Base-by-base conservation (phyloP, 2,113 vertebrate genomes). In the Xyliphius kryptos region DNA sequence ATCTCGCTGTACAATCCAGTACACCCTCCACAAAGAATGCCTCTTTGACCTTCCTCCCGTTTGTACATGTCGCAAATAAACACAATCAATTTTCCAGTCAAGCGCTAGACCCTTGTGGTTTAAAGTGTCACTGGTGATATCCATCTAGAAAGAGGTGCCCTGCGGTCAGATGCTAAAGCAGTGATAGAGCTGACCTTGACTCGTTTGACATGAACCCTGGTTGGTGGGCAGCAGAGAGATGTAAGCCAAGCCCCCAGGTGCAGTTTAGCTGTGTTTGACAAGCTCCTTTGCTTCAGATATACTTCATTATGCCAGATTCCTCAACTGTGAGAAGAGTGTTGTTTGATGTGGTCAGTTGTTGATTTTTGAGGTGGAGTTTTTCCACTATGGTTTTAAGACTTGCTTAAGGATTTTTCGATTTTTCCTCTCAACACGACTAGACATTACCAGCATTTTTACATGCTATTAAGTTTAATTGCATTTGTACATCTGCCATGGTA, bases 241-340 rank as follows among this genome's bases (percentile, higher is more conserved):
- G 47, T 65, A 74, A 74, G 66, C 50, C 72, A 75, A 77, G 41
- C 58, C 48, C 60, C 59, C 72, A 75, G 63, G 66, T 69, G 69
- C 58, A 51, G n/a, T n/a, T n/a, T n/a, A n/a, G n/a, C n/a, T n/a
- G n/a, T 17, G 38, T 71, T 55, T 51, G 16, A 52, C 46, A 49
- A 5, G 37, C n/a, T 50, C 37, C 41, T 51, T 38, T 13, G 22
- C 15, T 62, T 44, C 17, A 48, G 21, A 40, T 50, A 63, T 21
- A 16, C 38, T 10, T 43, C 21, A 57, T 69, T 67, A 38, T 16
- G 15, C 56, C 38, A 51, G 61, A 61, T 56, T 67, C 69, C 40
- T 46, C 10, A 50, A 57, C 53, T 62, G 58, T 66, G 64, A 58
- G 55, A 58, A 40, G 32, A n/a, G n/a, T n/a, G n/a, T n/a, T n/a